These are phyloP conservation scores for Choloepus hoffmanni DNA, from an alignment of 2,113 vertebrate species.

Conservation along the genomic window DNA sequence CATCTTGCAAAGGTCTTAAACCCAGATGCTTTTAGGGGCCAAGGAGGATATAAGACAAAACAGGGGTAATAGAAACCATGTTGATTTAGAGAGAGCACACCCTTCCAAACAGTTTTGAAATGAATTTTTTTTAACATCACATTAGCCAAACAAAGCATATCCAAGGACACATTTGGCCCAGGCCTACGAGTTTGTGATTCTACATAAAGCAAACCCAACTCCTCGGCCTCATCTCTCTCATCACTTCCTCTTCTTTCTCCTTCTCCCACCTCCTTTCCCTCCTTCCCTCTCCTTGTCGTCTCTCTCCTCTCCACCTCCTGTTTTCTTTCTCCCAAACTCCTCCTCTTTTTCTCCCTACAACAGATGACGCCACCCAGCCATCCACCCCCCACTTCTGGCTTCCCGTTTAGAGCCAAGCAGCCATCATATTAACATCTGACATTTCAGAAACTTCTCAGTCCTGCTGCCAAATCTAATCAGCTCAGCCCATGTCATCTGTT, in stretches of 20 bases:
- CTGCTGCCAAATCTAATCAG: slow-evolving; percentile 63
- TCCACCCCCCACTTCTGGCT: background rate
- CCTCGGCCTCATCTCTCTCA: background rate
- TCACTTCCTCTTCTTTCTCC: background rate
- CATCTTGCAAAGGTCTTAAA: background rate
- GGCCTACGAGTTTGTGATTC: background rate
- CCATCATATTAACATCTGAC: slow-evolving; percentile 69
- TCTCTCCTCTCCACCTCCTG: background rate
- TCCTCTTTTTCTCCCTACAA: background rate
- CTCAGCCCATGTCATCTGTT: background rate
- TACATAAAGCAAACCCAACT: background rate
- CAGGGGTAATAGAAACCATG: too few species aligned
- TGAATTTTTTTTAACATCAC: background rate
- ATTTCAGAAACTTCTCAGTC: slow-evolving; percentile 60
- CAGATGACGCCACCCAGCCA: background rate
- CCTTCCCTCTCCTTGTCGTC: background rate
- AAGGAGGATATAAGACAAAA: background rate
- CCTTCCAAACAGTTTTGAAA: background rate
- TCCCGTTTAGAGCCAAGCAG: slow-evolving; percentile 46
- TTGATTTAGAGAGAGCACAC: background rate
- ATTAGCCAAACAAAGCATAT: background rate
- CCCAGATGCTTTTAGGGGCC: background rate
- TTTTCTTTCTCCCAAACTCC: background rate
- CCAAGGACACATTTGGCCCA: background rate
- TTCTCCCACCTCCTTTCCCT: background rate